phyloP scores from a whole-genome alignment of 2,888 invertebrate genomes.

The Myathropa florea region DNA sequence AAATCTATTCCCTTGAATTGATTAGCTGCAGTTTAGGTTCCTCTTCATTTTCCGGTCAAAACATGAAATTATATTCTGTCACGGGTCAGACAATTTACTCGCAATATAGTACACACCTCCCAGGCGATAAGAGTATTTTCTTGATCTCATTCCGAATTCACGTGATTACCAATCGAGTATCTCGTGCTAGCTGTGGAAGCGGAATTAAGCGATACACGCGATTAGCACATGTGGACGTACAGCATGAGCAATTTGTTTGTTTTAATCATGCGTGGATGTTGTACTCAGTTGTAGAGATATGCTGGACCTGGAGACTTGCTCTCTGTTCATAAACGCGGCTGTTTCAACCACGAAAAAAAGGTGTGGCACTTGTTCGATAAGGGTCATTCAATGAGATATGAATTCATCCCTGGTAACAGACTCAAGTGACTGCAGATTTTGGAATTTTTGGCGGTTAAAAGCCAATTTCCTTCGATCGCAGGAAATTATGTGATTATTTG shows the following conservation, averaged over 20 bases:
- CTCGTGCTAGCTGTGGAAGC: conserved; percentile 52
- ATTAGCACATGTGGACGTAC: not conserved
- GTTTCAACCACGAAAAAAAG: conserved; percentile 4
- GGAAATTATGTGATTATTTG: too few species aligned
- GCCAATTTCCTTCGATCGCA: too few species aligned
- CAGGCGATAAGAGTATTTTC: conserved; percentile 44
- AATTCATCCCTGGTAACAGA: too few species aligned
- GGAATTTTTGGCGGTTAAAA: too few species aligned
- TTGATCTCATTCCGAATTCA: conserved; percentile 45
- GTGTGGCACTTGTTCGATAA: conserved; percentile 40
- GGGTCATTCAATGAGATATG: not conserved
- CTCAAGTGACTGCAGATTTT: too few species aligned
- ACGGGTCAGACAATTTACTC: conserved; percentile 50
- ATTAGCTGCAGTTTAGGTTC: conserved; percentile 12
- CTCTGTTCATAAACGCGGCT: not conserved
- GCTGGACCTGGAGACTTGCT: not conserved
- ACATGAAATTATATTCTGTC: not conserved
- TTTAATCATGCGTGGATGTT: not conserved
- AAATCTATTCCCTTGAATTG: conserved; percentile 5
- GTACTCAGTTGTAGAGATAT: not conserved
- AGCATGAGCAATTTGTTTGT: not conserved
- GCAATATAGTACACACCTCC: conserved; percentile 42
- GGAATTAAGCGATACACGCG: not conserved
- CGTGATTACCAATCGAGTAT: conserved; percentile 57
- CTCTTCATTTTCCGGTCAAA: not conserved